Evolutionary conservation across 2,797 vertebrate species (phyloP).

Genomic region (Mus caroli): DNA sequence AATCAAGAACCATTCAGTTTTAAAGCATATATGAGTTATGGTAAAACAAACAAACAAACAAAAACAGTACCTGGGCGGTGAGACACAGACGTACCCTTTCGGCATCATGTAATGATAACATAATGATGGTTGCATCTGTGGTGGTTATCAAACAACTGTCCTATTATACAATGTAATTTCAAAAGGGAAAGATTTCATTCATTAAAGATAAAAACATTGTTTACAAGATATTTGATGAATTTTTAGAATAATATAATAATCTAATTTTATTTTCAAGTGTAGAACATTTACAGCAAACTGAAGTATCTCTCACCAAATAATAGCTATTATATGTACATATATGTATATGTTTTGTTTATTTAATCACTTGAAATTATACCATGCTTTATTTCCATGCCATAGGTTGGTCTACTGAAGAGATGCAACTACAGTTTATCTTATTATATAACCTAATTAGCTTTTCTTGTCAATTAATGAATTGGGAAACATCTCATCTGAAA

Average conservation of each 20-base stretch:
- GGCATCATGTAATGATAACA: neutral
- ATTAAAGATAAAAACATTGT: conserved; percentile 25
- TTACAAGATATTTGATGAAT: conserved; percentile 38
- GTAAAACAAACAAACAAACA: neutral
- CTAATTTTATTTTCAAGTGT: conserved; percentile 53
- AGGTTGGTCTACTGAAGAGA: neutral
- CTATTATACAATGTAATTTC: conserved; percentile 4
- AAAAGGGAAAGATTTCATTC: conserved; percentile 61
- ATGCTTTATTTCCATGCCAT: conserved; percentile 41
- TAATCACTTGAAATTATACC: neutral
- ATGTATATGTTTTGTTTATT: neutral
- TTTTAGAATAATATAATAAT: conserved; percentile 48
- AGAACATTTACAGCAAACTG: conserved; percentile 7
- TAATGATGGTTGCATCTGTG: neutral
- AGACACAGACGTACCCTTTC: neutral
- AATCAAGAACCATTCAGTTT: conserved; percentile 38
- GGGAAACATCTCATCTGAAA: neutral
- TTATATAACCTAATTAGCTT: neutral
- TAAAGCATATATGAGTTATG: neutral
- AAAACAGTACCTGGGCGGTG: neutral
- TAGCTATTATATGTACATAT: neutral
- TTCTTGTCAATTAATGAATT: neutral
- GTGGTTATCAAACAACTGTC: conserved; percentile 53
- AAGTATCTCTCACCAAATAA: neutral
- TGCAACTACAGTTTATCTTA: neutral